Percentiles rank a stretch among this genome's conserved stretches.
Conservation (phyloP, 2,797 vertebrate species). For the Sebastolobus altivelis region DNA sequence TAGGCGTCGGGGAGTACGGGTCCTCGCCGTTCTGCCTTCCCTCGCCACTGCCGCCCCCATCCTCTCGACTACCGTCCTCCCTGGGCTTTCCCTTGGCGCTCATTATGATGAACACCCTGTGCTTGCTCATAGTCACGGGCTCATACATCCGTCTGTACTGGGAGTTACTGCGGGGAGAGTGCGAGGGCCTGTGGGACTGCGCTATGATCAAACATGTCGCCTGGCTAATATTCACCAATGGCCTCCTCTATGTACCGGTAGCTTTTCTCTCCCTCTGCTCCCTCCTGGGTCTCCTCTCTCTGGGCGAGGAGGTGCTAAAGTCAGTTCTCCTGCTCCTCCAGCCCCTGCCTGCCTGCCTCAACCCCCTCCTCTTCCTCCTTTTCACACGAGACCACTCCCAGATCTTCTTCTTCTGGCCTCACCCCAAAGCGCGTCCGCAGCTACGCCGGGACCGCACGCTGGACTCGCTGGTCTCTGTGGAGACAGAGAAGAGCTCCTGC, state of each 20-base stretch:
- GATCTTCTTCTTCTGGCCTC: conserved; percentile 85
- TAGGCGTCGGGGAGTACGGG: conserved; percentile 91
- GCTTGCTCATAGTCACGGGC: conserved; percentile 91
- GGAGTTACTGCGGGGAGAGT: conserved; percentile 90
- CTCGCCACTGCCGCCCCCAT: conserved; percentile 87
- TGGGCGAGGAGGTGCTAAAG: conserved; percentile 93
- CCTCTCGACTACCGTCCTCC: conserved; percentile 84
- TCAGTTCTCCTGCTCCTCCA: conserved; percentile 92
- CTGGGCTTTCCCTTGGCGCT: conserved; percentile 91
- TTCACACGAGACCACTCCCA: conserved; percentile 92
- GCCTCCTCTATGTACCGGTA: conserved; percentile 94
- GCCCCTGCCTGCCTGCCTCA: conserved; percentile 94
- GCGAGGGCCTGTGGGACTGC: conserved; percentile 92
- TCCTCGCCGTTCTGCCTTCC: conserved; percentile 94
- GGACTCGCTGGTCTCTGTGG: conserved; percentile 83
- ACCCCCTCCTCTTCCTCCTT: conserved; percentile 94
- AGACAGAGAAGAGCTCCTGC: conserved; percentile 93
- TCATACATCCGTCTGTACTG: conserved; percentile 95
- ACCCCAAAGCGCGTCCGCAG: conserved; percentile 68
- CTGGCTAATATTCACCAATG: conserved; percentile 95
- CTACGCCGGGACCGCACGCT: conserved; percentile 78
- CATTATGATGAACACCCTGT: conserved; percentile 94
- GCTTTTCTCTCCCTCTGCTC: conserved; percentile 96
- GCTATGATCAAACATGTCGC: conserved; percentile 95
- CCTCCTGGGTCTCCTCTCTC: conserved; percentile 90